These are phyloP conservation scores for Bos indicus DNA, from an alignment of 2,113 vertebrate genomes.

Conservation along the genomic window DNA sequence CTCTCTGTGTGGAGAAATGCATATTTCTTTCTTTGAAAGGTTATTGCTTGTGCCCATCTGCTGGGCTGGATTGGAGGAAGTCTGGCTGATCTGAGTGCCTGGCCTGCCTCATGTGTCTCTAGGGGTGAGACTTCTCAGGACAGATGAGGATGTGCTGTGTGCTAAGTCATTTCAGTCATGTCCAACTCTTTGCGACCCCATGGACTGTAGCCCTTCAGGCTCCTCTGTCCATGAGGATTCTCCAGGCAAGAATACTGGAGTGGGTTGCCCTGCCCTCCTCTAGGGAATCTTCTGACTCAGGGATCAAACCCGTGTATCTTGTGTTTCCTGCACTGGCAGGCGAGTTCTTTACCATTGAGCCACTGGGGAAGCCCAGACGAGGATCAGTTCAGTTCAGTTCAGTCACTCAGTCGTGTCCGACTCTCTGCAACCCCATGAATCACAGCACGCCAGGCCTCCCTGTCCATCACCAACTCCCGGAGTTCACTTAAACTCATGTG, in stretches of 20 bases:
- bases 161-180: not conserved
- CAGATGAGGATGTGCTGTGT: not conserved
- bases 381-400: too few relatives aligned
- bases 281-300: not conserved
- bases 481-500: too few relatives aligned
- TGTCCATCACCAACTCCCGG: too few relatives aligned
- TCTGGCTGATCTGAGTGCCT: not conserved
- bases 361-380: not conserved
- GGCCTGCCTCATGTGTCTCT: not conserved
- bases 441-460: too few relatives aligned
- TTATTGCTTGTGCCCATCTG: rapidly evolving
- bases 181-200: rapidly evolving
- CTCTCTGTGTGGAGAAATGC: not conserved
- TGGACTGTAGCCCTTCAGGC: not conserved
- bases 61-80: not conserved
- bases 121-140: not conserved
- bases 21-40: not conserved
- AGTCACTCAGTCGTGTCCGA: too few relatives aligned
- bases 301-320: not conserved
- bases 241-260: not conserved
- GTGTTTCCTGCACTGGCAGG: not conserved
- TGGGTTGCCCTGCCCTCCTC: not conserved
- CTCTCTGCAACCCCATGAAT: too few relatives aligned
- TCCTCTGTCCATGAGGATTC: not conserved
- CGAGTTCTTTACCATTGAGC: not conserved